Evolutionary conservation across 2,888 invertebrate species (phyloP).

Genomic region (Ichneumon xanthorius): DNA sequence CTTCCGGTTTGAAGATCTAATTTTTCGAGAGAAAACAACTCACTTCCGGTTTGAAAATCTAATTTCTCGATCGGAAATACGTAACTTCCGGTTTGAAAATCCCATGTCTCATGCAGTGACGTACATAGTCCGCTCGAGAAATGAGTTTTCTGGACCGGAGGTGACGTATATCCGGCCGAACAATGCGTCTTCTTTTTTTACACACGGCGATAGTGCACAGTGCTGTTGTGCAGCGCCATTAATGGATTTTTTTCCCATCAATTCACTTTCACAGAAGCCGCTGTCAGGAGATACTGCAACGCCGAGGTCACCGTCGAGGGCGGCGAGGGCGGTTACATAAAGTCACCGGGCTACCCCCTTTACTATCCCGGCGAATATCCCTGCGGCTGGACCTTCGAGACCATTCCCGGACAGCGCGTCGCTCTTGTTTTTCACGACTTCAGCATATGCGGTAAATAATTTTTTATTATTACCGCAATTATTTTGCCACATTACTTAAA

Average conservation of each 20-base stretch:
- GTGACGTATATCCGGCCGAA: too few species aligned
- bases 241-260: slow-evolving; percentile 7
- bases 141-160: too few species aligned
- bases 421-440: slow-evolving; percentile 89
- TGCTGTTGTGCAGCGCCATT: background rate
- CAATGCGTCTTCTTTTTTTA: background rate
- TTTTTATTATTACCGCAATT: background rate
- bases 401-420: slow-evolving; percentile 88
- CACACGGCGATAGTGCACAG: background rate
- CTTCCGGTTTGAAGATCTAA: too few species aligned
- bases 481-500: too few species aligned
- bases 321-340: slow-evolving; percentile 81
- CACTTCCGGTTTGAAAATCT: too few species aligned
- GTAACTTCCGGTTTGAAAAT: too few species aligned
- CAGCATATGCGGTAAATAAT: slow-evolving; percentile 88
- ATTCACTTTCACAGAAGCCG: slow-evolving; percentile 82
- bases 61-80: too few species aligned
- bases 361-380: slow-evolving; percentile 89
- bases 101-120: too few species aligned
- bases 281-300: slow-evolving; percentile 86
- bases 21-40: too few species aligned
- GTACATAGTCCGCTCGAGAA: too few species aligned
- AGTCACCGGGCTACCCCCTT: slow-evolving; percentile 90
- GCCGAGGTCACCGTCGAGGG: slow-evolving; percentile 83
- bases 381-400: slow-evolving; percentile 89